Evolutionary conservation across 2,797 vertebrate genomes (phyloP), one percentile per base, ranked within the genome.

Genomic region (Agapornis canus): DNA sequence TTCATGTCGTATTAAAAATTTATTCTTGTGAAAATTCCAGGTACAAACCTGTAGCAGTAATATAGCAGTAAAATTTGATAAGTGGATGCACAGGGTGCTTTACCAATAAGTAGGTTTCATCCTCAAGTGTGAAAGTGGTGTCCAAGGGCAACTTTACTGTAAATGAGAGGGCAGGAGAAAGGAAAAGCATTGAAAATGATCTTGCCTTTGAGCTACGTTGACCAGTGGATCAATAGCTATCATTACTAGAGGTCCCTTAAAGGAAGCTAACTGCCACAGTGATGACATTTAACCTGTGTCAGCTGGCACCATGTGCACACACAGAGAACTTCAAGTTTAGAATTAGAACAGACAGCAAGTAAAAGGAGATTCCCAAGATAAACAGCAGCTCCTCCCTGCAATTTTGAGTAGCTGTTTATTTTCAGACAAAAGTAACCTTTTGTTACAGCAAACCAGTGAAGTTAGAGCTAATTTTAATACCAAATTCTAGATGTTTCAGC

Each of bases 191-290:
- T 52, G 76, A 86, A 63, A 14, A 11, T 49, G 75, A 86, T 91
- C 79, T 82, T 86, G 45, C 40, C 75, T 95, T 66, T 70, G 83
- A 94, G 91, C n/a, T 89, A 54, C 2, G 10, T 51, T 61, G 77
- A 80, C 91, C 77, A 19, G 11, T 63, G 70, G 82, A 95, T 96
- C 95, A 86, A 95, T 70, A 95, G 42, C 47, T 57, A 43, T 82
- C 79, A 63, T 95, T 93, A 97, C 60, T 1, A 80, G 29, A 40
- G 45, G 49, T 59, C 63, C 37, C 89, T 84, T 31, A 76, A 87
- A 94, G 68, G 73, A 94, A 92, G 63, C 27, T 71, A 57, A 51
- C 82, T 82, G 59, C 42, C 42, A 84, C 35, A 70, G 11, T 15
- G 11, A 39, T 88, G 73, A 94, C 71, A 65, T 85, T 96, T 86